A percentile compares a stretch with the other conserved stretches of the same genome.
phyloP scores from a whole-genome alignment of 2,888 invertebrate species.

The Synergus gifuensis region DNA sequence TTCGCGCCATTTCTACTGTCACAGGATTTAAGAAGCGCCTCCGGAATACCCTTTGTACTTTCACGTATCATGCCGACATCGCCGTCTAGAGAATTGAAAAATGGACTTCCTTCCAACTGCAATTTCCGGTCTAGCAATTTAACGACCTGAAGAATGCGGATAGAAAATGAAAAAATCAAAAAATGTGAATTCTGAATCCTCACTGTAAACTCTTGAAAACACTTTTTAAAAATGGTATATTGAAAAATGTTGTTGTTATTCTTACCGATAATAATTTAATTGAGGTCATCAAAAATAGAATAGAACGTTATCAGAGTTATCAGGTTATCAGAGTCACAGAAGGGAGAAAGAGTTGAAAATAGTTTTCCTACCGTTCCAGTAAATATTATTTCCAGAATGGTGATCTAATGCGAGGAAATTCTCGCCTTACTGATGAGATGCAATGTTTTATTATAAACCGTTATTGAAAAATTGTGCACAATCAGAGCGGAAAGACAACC shows the following conservation, averaged over 20 bases:
- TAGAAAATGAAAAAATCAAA: background rate
- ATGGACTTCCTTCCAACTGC: conserved; percentile 11
- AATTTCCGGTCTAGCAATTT: conserved; percentile 30
- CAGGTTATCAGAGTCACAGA: background rate
- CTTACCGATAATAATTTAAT: background rate
- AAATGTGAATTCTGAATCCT: background rate
- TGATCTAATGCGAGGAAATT: background rate
- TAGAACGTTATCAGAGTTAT: background rate
- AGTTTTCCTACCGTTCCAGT: background rate
- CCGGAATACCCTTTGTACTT: conserved; percentile 46
- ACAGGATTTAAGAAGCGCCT: conserved; percentile 51
- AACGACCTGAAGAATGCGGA: background rate
- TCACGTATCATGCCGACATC: conserved; percentile 2
- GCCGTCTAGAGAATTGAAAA: conserved; percentile 20
- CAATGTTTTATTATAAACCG: conserved; percentile 7
- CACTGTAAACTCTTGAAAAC: background rate
- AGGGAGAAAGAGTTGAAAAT: background rate
- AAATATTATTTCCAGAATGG: background rate
- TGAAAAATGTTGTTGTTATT: too few species aligned
- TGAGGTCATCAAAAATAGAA: background rate
- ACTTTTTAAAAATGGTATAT: background rate
- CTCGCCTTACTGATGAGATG: background rate
- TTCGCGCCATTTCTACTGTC: conserved; percentile 52
- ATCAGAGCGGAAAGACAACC: conserved; percentile 33
- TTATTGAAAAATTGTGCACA: conserved; percentile 33